Base-by-base conservation (phyloP, 2,888 invertebrate species). In the Drosophila atroscutellata region DNA sequence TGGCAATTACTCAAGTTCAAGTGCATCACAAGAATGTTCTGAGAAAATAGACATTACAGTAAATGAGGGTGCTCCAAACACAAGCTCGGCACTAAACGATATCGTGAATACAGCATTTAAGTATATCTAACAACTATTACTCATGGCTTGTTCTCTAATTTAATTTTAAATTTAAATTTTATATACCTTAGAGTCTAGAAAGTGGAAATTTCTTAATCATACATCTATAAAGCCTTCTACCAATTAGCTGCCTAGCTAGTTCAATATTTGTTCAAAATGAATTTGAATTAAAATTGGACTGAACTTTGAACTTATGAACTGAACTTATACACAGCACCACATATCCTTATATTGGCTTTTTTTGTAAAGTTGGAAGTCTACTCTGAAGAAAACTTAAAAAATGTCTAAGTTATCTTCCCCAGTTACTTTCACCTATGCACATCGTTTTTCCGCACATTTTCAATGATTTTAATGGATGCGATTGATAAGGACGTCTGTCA, bases 21-120 rank as follows among this genome's bases (percentile, higher is more conserved):
- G 62, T 47, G 59, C 37, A 51, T 26, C 9, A 20, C 30, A 50
- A 69, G 28, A 37, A 60, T 68, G 61, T 64, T 54, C 37, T 45
- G 49, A 18, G 28, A 8, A 39, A 39, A n/a, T 15, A 20, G 7
- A 13, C 18, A 28, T 15, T 45, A 3, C 32, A 58, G 36, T 32
- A 64, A 70, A 51, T n/a, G 45, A 32, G 24, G 8, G 20, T 20
- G 8, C n/a, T 28, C 4, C 8, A 30, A 4, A 2, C 5, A 2
- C 13, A n/a, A 59, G 20, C 20, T 15, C 15, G 24, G 1, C 13
- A n/a, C 32, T 32, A 9, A 6, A 20, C 15, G 15, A 24, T 18
- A 56, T 18, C 20, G 34, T 39, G 4, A 39, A n/a, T 11, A 39
- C 39, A n/a, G 5, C n/a, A 39, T 11, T 39, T 2, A 45, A 24